Conservation (phyloP, 2,113 vertebrate species). For the Brachyhypopomus occidentalis region DNA sequence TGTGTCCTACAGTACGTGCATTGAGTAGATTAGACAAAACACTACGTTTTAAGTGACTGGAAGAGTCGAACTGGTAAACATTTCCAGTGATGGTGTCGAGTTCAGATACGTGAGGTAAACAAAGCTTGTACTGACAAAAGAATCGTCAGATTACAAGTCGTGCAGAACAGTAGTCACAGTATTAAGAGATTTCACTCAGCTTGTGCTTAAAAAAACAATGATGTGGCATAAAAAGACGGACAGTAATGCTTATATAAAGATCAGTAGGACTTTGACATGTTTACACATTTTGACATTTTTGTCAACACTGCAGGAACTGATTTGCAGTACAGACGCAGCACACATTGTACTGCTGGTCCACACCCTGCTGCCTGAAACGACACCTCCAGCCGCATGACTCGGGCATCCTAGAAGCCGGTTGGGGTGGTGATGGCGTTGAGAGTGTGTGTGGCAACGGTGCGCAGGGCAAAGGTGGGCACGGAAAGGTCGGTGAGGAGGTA, state of each 20-base stretch:
- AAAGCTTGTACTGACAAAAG: too few relatives aligned
- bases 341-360: neutral
- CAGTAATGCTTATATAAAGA: neutral
- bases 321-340: too few relatives aligned
- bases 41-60: too few relatives aligned
- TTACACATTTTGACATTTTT: neutral
- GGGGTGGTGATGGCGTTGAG: constrained; percentile 67
- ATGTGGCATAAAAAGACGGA: neutral
- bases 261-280: neutral
- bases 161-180: neutral
- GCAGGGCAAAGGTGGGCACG: constrained; percentile 81
- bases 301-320: neutral
- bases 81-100: too few relatives aligned
- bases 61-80: too few relatives aligned
- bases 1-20: too few relatives aligned
- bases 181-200: too few relatives aligned
- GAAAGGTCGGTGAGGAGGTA: constrained; percentile 75
- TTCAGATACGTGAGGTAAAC: too few relatives aligned
- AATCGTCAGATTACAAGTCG: too few relatives aligned
- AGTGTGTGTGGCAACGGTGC: constrained; percentile 75
- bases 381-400: neutral
- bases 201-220: too few relatives aligned
- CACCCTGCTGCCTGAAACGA: neutral
- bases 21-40: too few relatives aligned
- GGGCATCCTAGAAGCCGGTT: constrained; percentile 67